Base-by-base conservation (phyloP, 2,888 invertebrate species). In the Furcula furcula region DNA sequence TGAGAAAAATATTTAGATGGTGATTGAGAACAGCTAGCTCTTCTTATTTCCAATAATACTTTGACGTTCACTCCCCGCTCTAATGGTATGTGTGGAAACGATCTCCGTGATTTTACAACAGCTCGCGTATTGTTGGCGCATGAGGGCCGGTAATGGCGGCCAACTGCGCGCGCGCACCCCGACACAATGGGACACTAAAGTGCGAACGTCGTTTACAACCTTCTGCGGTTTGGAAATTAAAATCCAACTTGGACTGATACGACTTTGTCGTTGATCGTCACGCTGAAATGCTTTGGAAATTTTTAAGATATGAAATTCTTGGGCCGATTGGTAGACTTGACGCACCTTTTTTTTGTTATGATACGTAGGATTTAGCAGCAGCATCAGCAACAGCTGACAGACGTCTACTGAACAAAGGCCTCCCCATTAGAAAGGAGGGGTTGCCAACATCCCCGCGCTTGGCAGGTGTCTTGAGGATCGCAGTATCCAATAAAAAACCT, bases 201-300 rank as follows among this genome's bases (percentile, higher is more conserved):
- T 76, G 72, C 73, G 67, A 72, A 75, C 71, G 66, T 75, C 78
- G 76, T 85, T 85, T 84, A 89, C 80, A 69, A 75, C 70, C 62
- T 63, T 53, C 69, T 86, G 87, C 79, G 89, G 89, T 88, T 87
- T 83, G 78, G 86, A 85, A 89, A 90, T 89, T 88, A 89, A 89
- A 90, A 89, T 86, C 71, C 64, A 65, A 68, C 75, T 75, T 69
- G 69, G 66, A 64, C 70, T 73, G 76, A 83, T 79, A 74, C 64
- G 65, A 47, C 49, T 48, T 42, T 48, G 52, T 50, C 49, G 49
- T 34, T 37, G 36, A 14, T 28, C 15, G 16, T 22, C 20, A 33
- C 7, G 16, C 11, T 14, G 34, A 40, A 25, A 50, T 36, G 39
- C n/a, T n/a, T n/a, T n/a, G n/a, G n/a, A n/a, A n/a, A n/a, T n/a